phyloP scores from a whole-genome alignment of 1,140 invertebrate genomes.

The Brevipalpus yothersi region DNA sequence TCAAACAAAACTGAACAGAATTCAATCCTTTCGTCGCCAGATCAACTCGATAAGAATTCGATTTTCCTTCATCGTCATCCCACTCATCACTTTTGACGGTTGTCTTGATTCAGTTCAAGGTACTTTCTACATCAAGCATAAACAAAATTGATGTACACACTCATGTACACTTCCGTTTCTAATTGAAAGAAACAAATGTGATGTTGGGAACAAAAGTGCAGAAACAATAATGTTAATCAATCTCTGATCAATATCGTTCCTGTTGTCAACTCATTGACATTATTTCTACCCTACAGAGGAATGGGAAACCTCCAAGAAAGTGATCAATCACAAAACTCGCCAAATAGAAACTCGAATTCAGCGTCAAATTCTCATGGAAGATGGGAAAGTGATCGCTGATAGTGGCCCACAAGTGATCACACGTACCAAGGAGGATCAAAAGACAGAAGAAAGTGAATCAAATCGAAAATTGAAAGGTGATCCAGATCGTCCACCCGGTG shows the following conservation, averaged over 20 bases:
- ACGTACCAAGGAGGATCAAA: constrained; percentile 61
- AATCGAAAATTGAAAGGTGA: constrained; percentile 6
- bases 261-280: background rate
- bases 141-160: background rate
- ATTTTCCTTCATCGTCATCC: no score
- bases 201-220: background rate
- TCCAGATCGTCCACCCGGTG: background rate
- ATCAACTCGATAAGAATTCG: no score
- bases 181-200: background rate
- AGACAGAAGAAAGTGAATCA: constrained; percentile 35
- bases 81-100: no score
- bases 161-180: background rate
- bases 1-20: background rate
- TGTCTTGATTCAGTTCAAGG: background rate
- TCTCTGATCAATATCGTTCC: background rate
- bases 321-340: constrained; percentile 7
- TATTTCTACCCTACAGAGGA: background rate
- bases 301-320: background rate
- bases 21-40: no score
- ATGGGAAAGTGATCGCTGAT: constrained; percentile 63
- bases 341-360: constrained; percentile 70
- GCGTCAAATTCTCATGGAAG: constrained; percentile 59
- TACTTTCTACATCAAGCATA: background rate
- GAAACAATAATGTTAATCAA: background rate
- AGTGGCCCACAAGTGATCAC: constrained; percentile 65